Conservation (phyloP, 2,113 vertebrate species). For the Glareola pratincola region DNA sequence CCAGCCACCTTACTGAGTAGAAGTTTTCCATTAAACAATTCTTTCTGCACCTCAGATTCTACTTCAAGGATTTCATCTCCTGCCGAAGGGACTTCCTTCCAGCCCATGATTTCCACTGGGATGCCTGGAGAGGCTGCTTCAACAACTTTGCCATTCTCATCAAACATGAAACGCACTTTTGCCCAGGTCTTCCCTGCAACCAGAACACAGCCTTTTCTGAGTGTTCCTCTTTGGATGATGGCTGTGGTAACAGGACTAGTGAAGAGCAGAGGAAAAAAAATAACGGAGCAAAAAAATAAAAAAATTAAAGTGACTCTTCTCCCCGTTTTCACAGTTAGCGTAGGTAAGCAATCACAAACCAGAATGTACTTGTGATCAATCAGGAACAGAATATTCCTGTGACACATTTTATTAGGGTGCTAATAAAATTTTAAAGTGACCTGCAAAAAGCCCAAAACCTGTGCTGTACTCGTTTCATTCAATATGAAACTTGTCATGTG, state of each 20-base stretch:
- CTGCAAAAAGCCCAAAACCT: background rate
- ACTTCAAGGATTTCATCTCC: conserved; percentile 93
- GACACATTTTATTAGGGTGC: background rate
- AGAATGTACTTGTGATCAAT: fast-evolving
- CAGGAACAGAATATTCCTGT: background rate
- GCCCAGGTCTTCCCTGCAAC: conserved; percentile 91
- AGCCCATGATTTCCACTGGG: conserved; percentile 89
- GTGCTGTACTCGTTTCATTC: background rate
- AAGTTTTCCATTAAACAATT: background rate
- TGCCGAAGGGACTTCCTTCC: conserved; percentile 91
- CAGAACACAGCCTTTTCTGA: conserved; percentile 84
- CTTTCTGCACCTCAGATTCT: conserved; percentile 85
- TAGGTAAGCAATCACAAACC: background rate
- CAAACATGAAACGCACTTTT: conserved; percentile 90
- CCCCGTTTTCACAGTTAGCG: fast-evolving
- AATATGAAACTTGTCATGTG: background rate
- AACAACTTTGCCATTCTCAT: conserved; percentile 82
- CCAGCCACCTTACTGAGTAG: background rate
- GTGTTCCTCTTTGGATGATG: conserved; percentile 87
- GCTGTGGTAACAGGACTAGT: conserved; percentile 84
- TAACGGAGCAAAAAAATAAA: no score
- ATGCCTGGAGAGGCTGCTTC: conserved; percentile 78
- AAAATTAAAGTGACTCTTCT: background rate
- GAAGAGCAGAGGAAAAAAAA: conserved; percentile 3
- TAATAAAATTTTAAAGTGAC: background rate